phyloP scores from a whole-genome alignment of 1,140 invertebrate genomes.

The Oryzaephilus surinamensis region DNA sequence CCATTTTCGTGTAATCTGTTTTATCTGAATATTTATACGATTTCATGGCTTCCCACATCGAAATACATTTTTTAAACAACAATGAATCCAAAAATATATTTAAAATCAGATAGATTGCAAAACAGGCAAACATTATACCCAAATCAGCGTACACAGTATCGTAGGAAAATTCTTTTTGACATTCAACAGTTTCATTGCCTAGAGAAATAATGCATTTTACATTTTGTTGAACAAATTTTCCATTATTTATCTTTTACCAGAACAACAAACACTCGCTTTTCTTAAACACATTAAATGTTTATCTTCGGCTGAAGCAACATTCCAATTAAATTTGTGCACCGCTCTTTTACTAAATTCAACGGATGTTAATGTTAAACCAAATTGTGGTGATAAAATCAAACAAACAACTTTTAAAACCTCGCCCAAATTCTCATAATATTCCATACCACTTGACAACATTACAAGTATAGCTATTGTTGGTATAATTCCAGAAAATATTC shows the following conservation, averaged over 20 bases:
- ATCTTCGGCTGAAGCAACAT: slow-evolving; percentile 8
- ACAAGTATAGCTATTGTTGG: slow-evolving; percentile 21
- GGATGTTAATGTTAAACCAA: slow-evolving; percentile 16
- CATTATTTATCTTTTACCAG: too few relatives aligned
- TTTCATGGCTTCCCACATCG: too few relatives aligned
- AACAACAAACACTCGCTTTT: slow-evolving; percentile 19
- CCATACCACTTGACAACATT: too few relatives aligned
- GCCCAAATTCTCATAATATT: slow-evolving; percentile 15
- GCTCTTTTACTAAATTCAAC: slow-evolving; percentile 20
- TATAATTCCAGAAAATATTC: slow-evolving; percentile 25
- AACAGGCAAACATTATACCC: slow-evolving; percentile 6
- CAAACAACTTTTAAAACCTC: slow-evolving; percentile 13
- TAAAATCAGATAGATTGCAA: slow-evolving; percentile 1
- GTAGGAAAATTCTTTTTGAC: neutral
- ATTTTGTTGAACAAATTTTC: neutral
- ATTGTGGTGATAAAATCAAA: slow-evolving; percentile 20
- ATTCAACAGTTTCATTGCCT: neutral
- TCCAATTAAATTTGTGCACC: slow-evolving; percentile 24
- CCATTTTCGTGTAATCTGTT: too few relatives aligned
- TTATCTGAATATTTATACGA: too few relatives aligned
- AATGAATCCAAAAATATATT: slow-evolving; percentile 4
- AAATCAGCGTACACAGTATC: slow-evolving; percentile 2
- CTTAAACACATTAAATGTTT: slow-evolving; percentile 12
- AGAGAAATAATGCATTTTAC: neutral
- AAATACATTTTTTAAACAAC: neutral